phyloP scores from a whole-genome alignment of 2,113 vertebrate species.

The Hippocampus zosterae region DNA sequence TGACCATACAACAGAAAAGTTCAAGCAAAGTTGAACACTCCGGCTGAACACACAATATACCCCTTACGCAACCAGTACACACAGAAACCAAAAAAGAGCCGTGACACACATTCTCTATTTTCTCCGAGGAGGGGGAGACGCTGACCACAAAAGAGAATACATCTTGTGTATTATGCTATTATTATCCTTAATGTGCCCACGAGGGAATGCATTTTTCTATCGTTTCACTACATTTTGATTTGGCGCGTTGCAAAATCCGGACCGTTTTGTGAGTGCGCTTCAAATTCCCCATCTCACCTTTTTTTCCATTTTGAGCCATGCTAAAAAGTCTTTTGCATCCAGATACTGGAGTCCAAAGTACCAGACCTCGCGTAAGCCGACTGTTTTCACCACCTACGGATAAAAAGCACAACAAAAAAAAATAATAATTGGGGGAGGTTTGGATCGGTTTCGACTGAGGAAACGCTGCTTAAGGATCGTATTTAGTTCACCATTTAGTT shows the following conservation, averaged over 20 bases:
- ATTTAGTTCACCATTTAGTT: too few species aligned
- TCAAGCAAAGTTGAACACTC: constrained; percentile 37
- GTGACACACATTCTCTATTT: background rate
- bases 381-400: constrained; percentile 90
- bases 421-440: constrained; percentile 18
- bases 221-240: constrained; percentile 4
- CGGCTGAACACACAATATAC: constrained; percentile 7
- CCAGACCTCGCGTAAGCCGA: constrained; percentile 92
- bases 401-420: background rate
- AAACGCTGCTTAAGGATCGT: too few species aligned
- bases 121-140: background rate
- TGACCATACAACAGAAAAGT: constrained; percentile 31
- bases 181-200: too few species aligned
- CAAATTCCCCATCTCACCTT: constrained; percentile 78
- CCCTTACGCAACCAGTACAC: background rate
- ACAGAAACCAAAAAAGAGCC: constrained; percentile 5
- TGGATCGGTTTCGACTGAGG: too few species aligned
- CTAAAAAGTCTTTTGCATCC: constrained; percentile 87
- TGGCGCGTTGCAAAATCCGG: constrained; percentile 5
- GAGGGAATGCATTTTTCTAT: constrained; percentile 44
- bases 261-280: background rate
- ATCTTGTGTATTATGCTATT: constrained; percentile 8
- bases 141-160: constrained; percentile 4
- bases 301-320: constrained; percentile 97
- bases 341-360: constrained; percentile 93